Evolutionary conservation across 2,797 vertebrate species (phyloP).

Genomic region (Eleutherodactylus coqui): DNA sequence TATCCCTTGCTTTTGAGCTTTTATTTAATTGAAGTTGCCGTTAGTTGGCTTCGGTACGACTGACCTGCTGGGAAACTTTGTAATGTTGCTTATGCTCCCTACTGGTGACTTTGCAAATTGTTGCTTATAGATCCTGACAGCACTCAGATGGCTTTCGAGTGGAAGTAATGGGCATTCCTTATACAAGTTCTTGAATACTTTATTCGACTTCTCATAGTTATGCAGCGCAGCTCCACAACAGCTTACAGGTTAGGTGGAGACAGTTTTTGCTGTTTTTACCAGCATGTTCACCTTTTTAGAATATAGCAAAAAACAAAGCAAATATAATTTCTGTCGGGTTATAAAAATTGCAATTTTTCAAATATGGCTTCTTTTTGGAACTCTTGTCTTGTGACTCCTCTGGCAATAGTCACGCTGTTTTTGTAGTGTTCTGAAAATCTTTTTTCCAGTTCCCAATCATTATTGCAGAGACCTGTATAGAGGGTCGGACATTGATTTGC

Average conservation of each 20-base stretch:
- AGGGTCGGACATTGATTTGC: no score
- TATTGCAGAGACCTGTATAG: no score
- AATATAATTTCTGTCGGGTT: no score
- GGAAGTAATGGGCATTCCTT: neutral
- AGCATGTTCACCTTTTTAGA: neutral
- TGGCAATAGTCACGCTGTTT: no score
- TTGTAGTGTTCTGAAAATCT: no score
- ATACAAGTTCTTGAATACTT: neutral
- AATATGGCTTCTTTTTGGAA: neutral
- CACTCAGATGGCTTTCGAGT: neutral
- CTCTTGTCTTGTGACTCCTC: no score
- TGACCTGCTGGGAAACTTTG: slow-evolving; percentile 30
- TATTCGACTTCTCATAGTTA: slow-evolving; percentile 4
- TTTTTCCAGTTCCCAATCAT: no score
- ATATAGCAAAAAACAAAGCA: neutral
- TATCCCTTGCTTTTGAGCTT: neutral
- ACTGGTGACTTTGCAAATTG: neutral
- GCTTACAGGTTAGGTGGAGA: neutral
- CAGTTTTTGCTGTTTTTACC: neutral
- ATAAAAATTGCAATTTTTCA: neutral
- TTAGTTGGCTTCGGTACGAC: neutral
- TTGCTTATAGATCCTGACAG: slow-evolving; percentile 3
- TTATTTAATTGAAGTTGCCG: slow-evolving; percentile 13
- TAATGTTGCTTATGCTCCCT: neutral
- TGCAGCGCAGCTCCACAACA: neutral